Base-by-base conservation (phyloP, 2,113 vertebrate species). In the Carettochelys insculpta region DNA sequence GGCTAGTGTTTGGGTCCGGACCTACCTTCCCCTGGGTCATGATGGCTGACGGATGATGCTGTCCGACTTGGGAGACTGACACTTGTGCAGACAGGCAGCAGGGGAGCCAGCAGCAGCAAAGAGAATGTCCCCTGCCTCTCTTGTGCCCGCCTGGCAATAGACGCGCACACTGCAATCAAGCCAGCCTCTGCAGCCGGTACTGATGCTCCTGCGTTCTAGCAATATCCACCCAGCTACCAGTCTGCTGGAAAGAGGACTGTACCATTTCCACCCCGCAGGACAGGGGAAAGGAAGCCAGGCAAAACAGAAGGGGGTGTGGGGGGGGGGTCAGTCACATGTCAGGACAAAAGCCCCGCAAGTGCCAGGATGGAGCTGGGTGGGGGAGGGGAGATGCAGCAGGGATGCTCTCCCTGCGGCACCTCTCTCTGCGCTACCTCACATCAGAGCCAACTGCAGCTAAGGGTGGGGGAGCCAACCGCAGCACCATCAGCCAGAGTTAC, bases 1-100 rank as follows among this genome's bases (percentile, higher is more conserved):
- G 13, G 47, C 90, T 12, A 9, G 5, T 52, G 0, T 29, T 43
- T 3, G 43, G 68, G 31, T 54, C 86, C 88, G 85, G 27, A 86
- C 95, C 93, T 98, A 99, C 99, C 99, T 99, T 99, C 92, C 98
- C 98, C 97, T 99, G 98, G 87, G 98, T 99, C 99, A 99, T 99
- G 97, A 85, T 98, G 97, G 56, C 76, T 73, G 79, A 4, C 45
- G 5, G 9, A 14, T 29, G 71, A 47, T 61, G 65, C 88, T 95
- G 83, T 77, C 85, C 65, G 82, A 43, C 50, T 76, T 78, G 77
- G 24, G 58, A 68, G 20, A 22, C 82, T n/a, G 5, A 11, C 61
- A 6, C 53, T 76, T 80, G 53, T 27, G 53, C 53, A 54, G 48
- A 13, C 53, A 24, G 11, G 27, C 24, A 11, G 24, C 11, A 6